Evolutionary conservation across 2,888 invertebrate species (phyloP), one percentile per base, ranked within the genome.

Genomic region (Scrobipalpa costella): DNA sequence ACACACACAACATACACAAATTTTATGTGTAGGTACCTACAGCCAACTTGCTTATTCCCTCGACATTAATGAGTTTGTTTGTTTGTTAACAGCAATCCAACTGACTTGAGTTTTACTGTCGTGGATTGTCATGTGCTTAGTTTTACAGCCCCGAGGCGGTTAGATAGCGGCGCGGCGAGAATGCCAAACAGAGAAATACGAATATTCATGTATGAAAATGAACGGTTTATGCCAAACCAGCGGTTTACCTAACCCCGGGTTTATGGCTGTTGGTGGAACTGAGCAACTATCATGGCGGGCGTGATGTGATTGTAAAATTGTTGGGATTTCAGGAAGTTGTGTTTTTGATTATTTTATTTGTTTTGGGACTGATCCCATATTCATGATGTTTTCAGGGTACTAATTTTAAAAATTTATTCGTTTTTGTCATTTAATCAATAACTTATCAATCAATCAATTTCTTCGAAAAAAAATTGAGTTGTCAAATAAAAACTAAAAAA

Each of bases 41-140:
- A n/a, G 21, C 13, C 17, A 7, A 40, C 7, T 13, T 27, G 21
- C 44, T 44, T 67, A 67, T 65, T 65, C 67, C 64, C 67, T 7
- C 55, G 68, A 67, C 69, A 68, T 67, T 68, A 66, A 71, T 68
- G 38, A 38, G 60, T 60, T 60, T 60, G 60, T 49, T 76, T 73
- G 69, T 70, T 73, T 69, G 69, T 74, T 71, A 82, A 55, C 55
- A 34, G 34, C 15, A 55, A 55, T 55, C 34, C 55, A 34, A 82
- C 78, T 80, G 76, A 75, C 77, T 75, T 74, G 69, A 71, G 71
- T 87, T 90, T 90, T 90, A 90, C 87, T 83, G 82, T 81, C 76
- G 79, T 71, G 83, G 83, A 86, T 88, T 84, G 85, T 85, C 81
- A 80, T 83, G 84, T 82, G 83, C 88, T 90, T 89, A 90, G 87